Conservation (phyloP, 2,888 invertebrate genomes). For the Anoncus sp. region DNA sequence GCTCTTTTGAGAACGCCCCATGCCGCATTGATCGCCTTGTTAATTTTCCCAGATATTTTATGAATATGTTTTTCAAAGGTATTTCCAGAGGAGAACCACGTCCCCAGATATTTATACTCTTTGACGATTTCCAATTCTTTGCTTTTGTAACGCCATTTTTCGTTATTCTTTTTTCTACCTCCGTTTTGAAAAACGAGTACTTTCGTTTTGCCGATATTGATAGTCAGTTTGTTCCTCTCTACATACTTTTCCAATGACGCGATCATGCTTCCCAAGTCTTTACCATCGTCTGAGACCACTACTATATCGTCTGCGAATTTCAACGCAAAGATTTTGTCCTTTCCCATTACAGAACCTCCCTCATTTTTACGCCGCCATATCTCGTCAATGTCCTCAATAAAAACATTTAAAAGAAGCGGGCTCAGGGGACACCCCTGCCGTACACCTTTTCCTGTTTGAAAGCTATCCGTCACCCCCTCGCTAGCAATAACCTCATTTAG, state of each 20-base stretch:
- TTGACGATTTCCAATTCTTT: constrained; percentile 54
- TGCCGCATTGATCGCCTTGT: constrained; percentile 8
- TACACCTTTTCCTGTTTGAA: constrained; percentile 46
- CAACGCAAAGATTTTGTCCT: constrained; percentile 48
- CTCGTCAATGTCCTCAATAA: constrained; percentile 57
- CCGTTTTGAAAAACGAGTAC: constrained; percentile 56
- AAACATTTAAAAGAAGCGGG: constrained; percentile 42
- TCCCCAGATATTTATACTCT: constrained; percentile 60
- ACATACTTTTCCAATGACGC: constrained; percentile 43
- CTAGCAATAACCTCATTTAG: constrained; percentile 46
- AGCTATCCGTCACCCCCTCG: constrained; percentile 24
- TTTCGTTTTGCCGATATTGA: constrained; percentile 54
- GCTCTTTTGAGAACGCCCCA: constrained; percentile 51
- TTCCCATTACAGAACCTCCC: constrained; percentile 53
- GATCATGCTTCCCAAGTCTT: constrained; percentile 45
- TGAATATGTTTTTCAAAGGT: constrained; percentile 29
- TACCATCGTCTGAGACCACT: constrained; percentile 40
- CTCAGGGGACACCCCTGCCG: constrained; percentile 55
- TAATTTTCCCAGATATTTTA: constrained; percentile 33
- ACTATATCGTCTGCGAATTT: constrained; percentile 63
- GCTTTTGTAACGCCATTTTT: constrained; percentile 41
- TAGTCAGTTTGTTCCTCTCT: constrained; percentile 21
- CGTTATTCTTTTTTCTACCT: constrained; percentile 26
- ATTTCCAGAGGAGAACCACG: constrained; percentile 34
- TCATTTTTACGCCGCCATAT: constrained; percentile 31